Base-by-base conservation (phyloP, 1,140 invertebrate genomes). In the Pachyrhynchus sulphureomaculatus region DNA sequence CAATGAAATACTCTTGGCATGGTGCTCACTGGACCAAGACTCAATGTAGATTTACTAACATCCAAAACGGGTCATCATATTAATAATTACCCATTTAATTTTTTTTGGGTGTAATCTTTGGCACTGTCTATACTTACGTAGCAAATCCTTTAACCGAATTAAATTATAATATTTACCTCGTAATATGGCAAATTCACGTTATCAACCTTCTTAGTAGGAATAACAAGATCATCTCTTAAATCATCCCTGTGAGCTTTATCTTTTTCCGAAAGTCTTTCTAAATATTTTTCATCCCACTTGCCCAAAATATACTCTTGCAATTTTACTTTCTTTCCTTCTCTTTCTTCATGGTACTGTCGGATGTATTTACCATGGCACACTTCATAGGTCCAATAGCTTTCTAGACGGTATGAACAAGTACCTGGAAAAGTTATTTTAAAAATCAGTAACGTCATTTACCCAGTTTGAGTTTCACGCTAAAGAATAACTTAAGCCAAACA, bases 351-450 rank as follows among this genome's bases (percentile, higher is more conserved):
- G 78, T 95, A 98, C 73, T 99, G 96, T 9, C 91, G 81, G 2
- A 98, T 84, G 76, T 90, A 88, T 65, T 84, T 82, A 4, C 95
- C 95, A 81, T 98, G 96, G 73, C 96, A 98, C 8, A 99, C 80
- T 79, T 98, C 95, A 80, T 98, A 99, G 0, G 91, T 95, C 96
- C 96, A 98, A 76, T 96, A 99, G 34, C 88, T 88, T 76, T 98
- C 96, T 53, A 98, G 79, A 63, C 90, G 84, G 67, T 92, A 95
- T 0, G 92, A 92, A 77, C 94, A 98, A 2, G 78, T 76, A 41
- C 56, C 56, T 59, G n/a, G 2, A 44, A 44, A 2, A 44, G 3
- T 24, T 17, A 44, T 42, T 4, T 42, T 13, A n/a, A 32, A 12
- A 12, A 32, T 6, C 5, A 6, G 5, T 32, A 5, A 6, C 5